Evolutionary conservation across 35 echinoderm and acorn worm species (phyloP).

Genomic region (Chiridota heheva): DNA sequence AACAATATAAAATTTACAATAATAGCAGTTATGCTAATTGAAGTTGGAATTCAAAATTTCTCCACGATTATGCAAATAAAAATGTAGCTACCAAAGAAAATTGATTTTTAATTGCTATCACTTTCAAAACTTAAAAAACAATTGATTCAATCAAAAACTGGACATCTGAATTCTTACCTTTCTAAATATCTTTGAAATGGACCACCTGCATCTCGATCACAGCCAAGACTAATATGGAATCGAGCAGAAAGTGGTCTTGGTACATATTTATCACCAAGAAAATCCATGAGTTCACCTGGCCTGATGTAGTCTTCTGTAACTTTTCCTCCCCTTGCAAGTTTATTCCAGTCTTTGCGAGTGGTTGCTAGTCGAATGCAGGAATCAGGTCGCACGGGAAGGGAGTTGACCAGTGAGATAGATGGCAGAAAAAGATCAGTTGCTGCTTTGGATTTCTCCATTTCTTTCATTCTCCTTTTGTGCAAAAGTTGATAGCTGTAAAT

Average conservation of each 20-base stretch:
- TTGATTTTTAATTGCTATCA: too few species aligned
- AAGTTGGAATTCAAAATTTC: too few species aligned
- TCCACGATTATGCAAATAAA: too few species aligned
- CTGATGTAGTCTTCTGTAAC: slow-evolving; percentile 60
- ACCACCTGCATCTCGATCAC: slow-evolving; percentile 85
- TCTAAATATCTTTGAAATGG: slow-evolving; percentile 93
- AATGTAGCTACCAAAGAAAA: too few species aligned
- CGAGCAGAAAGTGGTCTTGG: slow-evolving; percentile 73
- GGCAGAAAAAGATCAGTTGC: slow-evolving; percentile 75
- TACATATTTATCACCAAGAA: slow-evolving; percentile 43
- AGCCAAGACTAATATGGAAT: slow-evolving; percentile 71
- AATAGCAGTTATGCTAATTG: too few species aligned
- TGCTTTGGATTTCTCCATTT: slow-evolving; percentile 55
- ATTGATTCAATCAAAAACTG: too few species aligned
- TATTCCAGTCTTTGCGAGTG: slow-evolving; percentile 76
- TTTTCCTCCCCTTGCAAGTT: slow-evolving; percentile 61
- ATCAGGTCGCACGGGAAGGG: slow-evolving; percentile 79
- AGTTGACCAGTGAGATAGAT: slow-evolving; percentile 92
- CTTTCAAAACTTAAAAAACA: too few species aligned
- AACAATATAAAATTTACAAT: too few species aligned
- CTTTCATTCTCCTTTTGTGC: slow-evolving; percentile 33
- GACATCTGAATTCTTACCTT: slow-evolving; percentile 18
- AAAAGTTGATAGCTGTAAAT: slow-evolving; percentile 52
- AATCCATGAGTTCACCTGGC: slow-evolving; percentile 58
- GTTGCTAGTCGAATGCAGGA: slow-evolving; percentile 88